Evolutionary conservation across 2,113 vertebrate genomes (phyloP).

Genomic region (Thermophis baileyi): DNA sequence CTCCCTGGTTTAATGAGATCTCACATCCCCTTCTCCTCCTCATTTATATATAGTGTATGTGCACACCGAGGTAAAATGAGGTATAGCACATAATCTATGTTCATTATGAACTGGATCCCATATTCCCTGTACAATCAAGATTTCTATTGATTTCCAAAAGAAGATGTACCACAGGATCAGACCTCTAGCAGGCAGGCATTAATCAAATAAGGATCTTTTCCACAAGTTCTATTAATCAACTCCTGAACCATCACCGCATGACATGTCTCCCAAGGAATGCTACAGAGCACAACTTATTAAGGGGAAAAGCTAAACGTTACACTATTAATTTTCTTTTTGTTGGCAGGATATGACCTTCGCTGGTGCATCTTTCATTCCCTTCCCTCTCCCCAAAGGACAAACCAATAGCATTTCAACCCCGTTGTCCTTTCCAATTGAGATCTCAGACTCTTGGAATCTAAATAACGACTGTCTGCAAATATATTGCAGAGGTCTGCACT

Average conservation of each 20-base stretch:
- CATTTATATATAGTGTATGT: not conserved
- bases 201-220: not conserved
- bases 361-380: not conserved
- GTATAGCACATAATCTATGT: slow-evolving; percentile 22
- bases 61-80: slow-evolving; percentile 26
- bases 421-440: slow-evolving; percentile 26
- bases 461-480: slow-evolving; percentile 21
- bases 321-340: not conserved
- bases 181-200: slow-evolving; percentile 23
- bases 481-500: not conserved
- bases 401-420: not conserved
- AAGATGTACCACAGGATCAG: slow-evolving; percentile 18
- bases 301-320: not conserved
- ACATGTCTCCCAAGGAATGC: slow-evolving; percentile 8
- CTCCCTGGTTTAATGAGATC: slow-evolving; percentile 33
- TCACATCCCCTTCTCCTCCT: not conserved
- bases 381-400: not conserved
- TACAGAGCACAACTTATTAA: not conserved
- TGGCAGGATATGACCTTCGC: not conserved
- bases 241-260: not conserved
- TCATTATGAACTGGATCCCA: slow-evolving; percentile 33
- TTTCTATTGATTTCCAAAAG: slow-evolving; percentile 30
- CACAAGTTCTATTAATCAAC: slow-evolving; percentile 4
- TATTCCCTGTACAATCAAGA: slow-evolving; percentile 8
- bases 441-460: slow-evolving; percentile 8